Base-by-base conservation (phyloP, 1,140 invertebrate genomes). In the Octopus bimaculoides region DNA sequence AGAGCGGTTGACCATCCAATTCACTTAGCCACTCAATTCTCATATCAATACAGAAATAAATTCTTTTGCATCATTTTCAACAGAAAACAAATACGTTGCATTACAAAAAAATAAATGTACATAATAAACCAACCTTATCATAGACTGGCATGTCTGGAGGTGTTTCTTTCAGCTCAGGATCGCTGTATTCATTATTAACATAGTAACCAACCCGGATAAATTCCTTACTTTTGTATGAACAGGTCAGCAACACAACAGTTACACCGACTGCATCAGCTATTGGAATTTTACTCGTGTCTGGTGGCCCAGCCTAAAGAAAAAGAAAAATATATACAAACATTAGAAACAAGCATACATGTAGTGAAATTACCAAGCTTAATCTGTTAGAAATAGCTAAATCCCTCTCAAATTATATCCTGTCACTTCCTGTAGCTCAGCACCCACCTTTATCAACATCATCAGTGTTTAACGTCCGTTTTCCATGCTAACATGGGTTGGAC, bases 201-300 rank as follows among this genome's bases (percentile, higher is more conserved):
- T 98, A 99, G 90, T 99, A 99, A 12, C 98, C 98, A 26, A 99
- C 96, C 81, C 98, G 91, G 4, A 99, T 97, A 89, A 99, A 99
- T 91, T 99, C 97, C 86, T 98, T 96, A 9, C 93, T 92, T 86
- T 93, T 91, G 86, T 99, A 99, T 0, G 96, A 97, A 90, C 97
- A 99, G 3, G 97, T 98, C 75, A 99, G 90, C 52, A 99, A 91
- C 0, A 99, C 96, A 9, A 99, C 98, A 0, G 98, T 99, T 0
- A 99, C 98, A 20, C 98, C 98, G 20, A 99, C 92, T 69, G 96
- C 96, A 92, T 99, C 98, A 82, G 95, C 96, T 82, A 96, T 93
- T 8, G 98, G 98, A 83, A 99, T 99, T 87, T 96, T 94, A 26
- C 92, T 93, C 0, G 96, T 94, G 91, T 99, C 96, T 76, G 98